Base-by-base conservation (phyloP, 2,888 invertebrate species). In the Thera britannica region DNA sequence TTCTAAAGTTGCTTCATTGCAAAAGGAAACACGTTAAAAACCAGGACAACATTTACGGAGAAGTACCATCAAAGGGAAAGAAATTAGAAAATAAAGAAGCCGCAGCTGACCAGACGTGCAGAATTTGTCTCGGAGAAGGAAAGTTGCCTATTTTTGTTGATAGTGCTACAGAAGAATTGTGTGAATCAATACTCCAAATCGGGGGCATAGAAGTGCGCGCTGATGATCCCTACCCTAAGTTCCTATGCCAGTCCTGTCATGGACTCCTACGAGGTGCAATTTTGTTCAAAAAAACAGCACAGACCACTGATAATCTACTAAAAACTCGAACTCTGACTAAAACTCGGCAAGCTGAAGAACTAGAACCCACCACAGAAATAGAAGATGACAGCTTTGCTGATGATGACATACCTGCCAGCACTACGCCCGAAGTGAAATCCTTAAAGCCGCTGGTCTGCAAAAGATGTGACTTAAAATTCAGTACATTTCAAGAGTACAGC, bases 51-150 rank as follows among this genome's bases (percentile, higher is more conserved):
- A n/a, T 35, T 54, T 23, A 57, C n/a, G 59, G 57, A 52, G 59
- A 65, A 65, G 55, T 44, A 3, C 23, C 64, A 58, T 62, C 68
- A 11, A 57, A 36, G 3, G 23, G 23, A 23, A 7, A 56, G 12
- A 12, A 46, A 3, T 44, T 44, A 11, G 35, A 55, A 46, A 55
- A 62, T 1, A 55, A 36, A 12, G 69, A 63, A 35, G 12, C 44
- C 3, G 36, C 51, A 7, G 5, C 36, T 44, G 38, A 58, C 8
- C 56, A 62, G 77, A 75, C 74, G 58, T 70, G 68, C 55, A 65
- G 93, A 71, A 84, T 92, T 41, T 93, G 93, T 73, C 79, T 93
- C 5, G 88, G 90, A 74, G 79, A 84, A 72, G 92, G 92, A n/a
- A 73, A 72, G 54, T 80, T 92, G 69, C 85, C 88, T 23, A 91